These are phyloP conservation scores for Fulica atra DNA, from an alignment of 2,113 vertebrate genomes.

Conservation along the genomic window DNA sequence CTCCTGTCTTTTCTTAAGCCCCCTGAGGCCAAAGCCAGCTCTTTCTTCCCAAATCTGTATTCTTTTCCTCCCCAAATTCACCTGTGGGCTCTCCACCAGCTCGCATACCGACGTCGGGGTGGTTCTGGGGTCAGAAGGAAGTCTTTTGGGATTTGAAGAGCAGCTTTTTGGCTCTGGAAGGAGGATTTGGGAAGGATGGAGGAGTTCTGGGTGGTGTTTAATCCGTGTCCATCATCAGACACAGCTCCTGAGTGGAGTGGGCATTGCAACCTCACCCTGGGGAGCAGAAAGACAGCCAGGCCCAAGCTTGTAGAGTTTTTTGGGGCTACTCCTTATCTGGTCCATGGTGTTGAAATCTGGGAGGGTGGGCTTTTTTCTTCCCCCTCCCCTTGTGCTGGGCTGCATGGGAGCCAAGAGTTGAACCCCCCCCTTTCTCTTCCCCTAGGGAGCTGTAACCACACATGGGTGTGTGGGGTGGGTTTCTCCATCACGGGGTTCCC, in stretches of 20 bases:
- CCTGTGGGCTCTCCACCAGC: neutral
- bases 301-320: accelerated
- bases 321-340: neutral
- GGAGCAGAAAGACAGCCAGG: neutral
- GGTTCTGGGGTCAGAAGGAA: neutral
- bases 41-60: neutral
- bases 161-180: neutral
- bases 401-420: neutral
- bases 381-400: neutral
- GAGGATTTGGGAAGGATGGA: neutral
- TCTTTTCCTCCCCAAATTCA: neutral
- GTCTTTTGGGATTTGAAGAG: too few species aligned
- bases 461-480: neutral
- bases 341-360: accelerated
- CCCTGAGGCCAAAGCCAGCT: neutral
- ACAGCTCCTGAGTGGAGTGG: neutral
- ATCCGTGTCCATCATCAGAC: too few species aligned
- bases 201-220: neutral
- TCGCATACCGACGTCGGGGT: accelerated
- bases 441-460: neutral
- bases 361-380: accelerated
- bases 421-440: neutral
- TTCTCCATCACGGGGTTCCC: neutral
- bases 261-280: neutral
- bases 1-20: too few species aligned